Evolutionary conservation across 2,113 vertebrate genomes (phyloP).

Genomic region (Leucopsar rothschildi): DNA sequence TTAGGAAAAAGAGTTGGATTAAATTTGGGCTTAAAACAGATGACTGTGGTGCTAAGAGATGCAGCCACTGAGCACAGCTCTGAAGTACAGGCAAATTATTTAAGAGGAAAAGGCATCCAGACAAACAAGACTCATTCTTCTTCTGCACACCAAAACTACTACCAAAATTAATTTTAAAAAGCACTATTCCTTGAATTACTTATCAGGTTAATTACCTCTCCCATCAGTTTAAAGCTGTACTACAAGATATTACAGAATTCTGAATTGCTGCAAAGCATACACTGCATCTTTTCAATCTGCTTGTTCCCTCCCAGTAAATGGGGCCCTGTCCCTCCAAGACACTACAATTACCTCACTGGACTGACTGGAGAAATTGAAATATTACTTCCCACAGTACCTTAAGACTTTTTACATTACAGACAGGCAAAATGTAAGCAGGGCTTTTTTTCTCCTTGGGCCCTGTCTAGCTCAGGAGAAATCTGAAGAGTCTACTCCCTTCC

Average conservation of each 20-base stretch:
- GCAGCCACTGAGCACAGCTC: not conserved
- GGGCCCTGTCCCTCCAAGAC: not conserved
- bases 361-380: not conserved
- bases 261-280: not conserved
- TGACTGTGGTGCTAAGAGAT: not conserved
- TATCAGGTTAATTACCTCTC: not conserved
- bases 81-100: not conserved
- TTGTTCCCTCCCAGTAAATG: not conserved
- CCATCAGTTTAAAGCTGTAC: not conserved
- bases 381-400: not conserved
- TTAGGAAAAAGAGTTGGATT: not conserved
- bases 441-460: not conserved
- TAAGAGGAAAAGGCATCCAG: not conserved
- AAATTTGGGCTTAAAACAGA: not conserved
- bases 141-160: not conserved
- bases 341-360: not conserved
- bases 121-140: not conserved
- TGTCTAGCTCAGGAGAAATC: not conserved
- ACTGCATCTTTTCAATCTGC: not conserved
- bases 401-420: not conserved
- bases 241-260: not conserved
- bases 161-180: not conserved
- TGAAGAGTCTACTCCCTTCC: not conserved
- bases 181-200: not conserved
- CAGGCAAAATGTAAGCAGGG: not conserved